These are phyloP conservation scores for Syrista parreyssii DNA, from an alignment of 2,888 invertebrate genomes.

Conservation along the genomic window DNA sequence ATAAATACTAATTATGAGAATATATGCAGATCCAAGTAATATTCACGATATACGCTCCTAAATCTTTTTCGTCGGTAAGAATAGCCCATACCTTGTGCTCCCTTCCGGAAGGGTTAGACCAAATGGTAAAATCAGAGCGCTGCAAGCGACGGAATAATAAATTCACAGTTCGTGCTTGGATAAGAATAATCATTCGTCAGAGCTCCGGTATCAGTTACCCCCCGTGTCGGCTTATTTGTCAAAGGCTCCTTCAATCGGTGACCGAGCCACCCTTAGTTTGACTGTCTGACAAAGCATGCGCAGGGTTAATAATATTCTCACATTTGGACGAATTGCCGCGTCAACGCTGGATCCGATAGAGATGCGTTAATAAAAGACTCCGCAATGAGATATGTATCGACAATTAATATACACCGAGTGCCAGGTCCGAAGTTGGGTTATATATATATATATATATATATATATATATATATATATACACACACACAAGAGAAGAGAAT, in stretches of 20 bases:
- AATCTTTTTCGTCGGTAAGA: background rate
- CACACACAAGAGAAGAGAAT: background rate
- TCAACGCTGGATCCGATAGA: conserved; percentile 37
- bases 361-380: conserved; percentile 37
- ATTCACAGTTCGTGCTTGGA: background rate
- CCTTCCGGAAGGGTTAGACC: background rate
- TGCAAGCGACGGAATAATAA: background rate
- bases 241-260: conserved; percentile 29
- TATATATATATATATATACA: background rate
- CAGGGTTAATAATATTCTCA: conserved; percentile 52
- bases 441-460: too few species aligned
- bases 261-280: background rate
- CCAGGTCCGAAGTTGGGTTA: conserved; percentile 1
- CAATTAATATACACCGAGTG: conserved; percentile 41
- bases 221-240: conserved; percentile 48
- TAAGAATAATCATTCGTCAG: conserved; percentile 28
- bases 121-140: background rate
- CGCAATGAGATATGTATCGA: conserved; percentile 40
- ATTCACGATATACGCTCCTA: background rate
- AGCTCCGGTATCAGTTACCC: conserved; percentile 24
- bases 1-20: conserved; percentile 9
- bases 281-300: background rate
- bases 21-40: background rate
- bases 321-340: conserved; percentile 47
- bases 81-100: background rate